phyloP scores from a whole-genome alignment of 2,888 invertebrate genomes.

The Zootermopsis nevadensis region DNA sequence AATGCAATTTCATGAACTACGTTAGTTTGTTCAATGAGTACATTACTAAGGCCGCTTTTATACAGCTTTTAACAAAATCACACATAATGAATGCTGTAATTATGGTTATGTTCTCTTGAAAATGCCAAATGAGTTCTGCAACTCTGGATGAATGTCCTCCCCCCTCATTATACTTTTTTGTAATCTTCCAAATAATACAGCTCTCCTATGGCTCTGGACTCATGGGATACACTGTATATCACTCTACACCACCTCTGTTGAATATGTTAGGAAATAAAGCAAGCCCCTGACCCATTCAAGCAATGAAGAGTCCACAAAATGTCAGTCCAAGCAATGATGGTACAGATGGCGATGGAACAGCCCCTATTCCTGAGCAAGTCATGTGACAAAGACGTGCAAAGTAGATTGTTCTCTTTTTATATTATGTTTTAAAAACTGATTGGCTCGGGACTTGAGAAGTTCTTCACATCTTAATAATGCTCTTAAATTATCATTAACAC shows the following conservation, averaged over 20 bases:
- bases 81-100: slow-evolving; percentile 39
- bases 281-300: slow-evolving; percentile 1
- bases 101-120: slow-evolving; percentile 10
- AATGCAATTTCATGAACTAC: slow-evolving; percentile 18
- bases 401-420: slow-evolving; percentile 9
- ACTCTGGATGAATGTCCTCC: background rate
- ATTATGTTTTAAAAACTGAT: slow-evolving; percentile 34
- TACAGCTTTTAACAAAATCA: slow-evolving; percentile 46
- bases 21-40: slow-evolving; percentile 37
- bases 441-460: slow-evolving; percentile 49
- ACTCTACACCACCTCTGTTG: slow-evolving; percentile 1
- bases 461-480: slow-evolving; percentile 14
- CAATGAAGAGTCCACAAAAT: slow-evolving; percentile 18
- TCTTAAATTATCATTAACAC: slow-evolving; percentile 9
- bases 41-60: slow-evolving; percentile 51
- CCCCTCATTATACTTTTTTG: too few relatives aligned
- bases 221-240: too few relatives aligned
- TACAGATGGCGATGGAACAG: slow-evolving; percentile 44
- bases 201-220: too few relatives aligned
- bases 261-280: background rate
- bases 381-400: slow-evolving; percentile 45
- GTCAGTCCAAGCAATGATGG: slow-evolving; percentile 26
- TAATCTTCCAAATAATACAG: too few relatives aligned
- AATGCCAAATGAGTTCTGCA: slow-evolving; percentile 13
- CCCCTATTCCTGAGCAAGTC: slow-evolving; percentile 52